Evolutionary conservation across 2,113 vertebrate genomes (phyloP).

Genomic region (Toxotes chatareus): DNA sequence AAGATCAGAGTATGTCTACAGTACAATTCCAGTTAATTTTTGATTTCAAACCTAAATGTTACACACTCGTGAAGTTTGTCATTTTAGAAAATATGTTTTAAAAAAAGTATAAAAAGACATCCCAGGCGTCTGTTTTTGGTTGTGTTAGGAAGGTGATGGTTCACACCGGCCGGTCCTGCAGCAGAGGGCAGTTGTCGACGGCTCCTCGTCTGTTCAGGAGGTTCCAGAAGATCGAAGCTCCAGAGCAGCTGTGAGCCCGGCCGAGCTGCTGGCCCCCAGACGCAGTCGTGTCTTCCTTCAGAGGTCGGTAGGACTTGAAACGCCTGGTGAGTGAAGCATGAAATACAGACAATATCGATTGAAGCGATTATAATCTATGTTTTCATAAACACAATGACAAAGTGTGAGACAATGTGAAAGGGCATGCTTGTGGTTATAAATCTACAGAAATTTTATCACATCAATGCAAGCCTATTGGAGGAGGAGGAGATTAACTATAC

Average conservation of each 20-base stretch:
- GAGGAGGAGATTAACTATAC: too few species aligned
- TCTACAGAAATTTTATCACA: too few species aligned
- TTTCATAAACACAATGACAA: too few species aligned
- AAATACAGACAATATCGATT: neutral
- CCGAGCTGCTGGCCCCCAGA: constrained; percentile 32
- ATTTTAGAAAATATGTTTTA: constrained; percentile 47
- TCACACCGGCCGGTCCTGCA: constrained; percentile 85
- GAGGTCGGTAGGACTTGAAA: constrained; percentile 77
- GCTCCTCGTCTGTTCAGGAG: constrained; percentile 73
- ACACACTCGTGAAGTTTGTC: constrained; percentile 23
- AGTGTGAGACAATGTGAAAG: too few species aligned
- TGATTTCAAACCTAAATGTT: constrained; percentile 39
- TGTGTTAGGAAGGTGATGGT: neutral
- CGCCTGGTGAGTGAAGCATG: constrained; percentile 75
- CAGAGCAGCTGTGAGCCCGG: constrained; percentile 48
- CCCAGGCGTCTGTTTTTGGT: constrained; percentile 15
- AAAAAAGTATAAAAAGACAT: constrained; percentile 67
- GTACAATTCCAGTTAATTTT: neutral
- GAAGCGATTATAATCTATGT: too few species aligned
- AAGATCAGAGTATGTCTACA: constrained; percentile 24
- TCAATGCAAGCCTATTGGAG: too few species aligned
- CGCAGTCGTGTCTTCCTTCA: constrained; percentile 52
- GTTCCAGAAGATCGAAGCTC: constrained; percentile 81
- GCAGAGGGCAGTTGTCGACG: constrained; percentile 86
- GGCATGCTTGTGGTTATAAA: too few species aligned